phyloP scores from a whole-genome alignment of 2,113 vertebrate genomes.

The Macrotis lagotis region DNA sequence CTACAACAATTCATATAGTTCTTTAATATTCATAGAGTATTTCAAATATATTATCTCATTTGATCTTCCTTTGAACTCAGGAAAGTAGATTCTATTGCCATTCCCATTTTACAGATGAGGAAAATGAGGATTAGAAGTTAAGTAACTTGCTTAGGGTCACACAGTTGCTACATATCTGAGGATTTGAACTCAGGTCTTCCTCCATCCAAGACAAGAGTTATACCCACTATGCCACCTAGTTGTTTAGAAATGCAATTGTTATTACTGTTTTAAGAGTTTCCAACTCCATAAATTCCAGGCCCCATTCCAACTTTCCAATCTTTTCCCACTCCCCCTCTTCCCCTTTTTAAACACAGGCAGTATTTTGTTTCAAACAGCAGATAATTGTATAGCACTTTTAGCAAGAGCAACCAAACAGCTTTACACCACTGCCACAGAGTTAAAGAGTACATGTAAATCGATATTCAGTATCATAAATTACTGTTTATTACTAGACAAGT shows the following conservation, averaged over 20 bases:
- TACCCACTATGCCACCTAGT: not conserved
- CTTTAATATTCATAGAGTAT: not conserved
- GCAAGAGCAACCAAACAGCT: conserved; percentile 63
- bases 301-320: conserved; percentile 55
- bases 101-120: not conserved
- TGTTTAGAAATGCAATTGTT: not conserved
- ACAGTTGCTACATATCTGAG: not conserved
- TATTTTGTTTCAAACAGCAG: conserved; percentile 67
- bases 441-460: conserved; percentile 72
- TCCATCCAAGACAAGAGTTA: not conserved
- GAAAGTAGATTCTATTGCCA: not conserved
- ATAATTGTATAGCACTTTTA: conserved; percentile 70
- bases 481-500: conserved; percentile 79
- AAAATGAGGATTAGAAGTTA: not conserved
- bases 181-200: not conserved
- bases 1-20: not conserved
- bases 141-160: not conserved
- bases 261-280: conserved; percentile 12
- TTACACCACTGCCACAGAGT: conserved; percentile 67
- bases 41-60: not conserved
- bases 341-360: conserved; percentile 65
- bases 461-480: conserved; percentile 76
- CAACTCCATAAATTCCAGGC: conserved; percentile 53
- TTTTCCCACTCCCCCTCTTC: not conserved
- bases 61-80: not conserved